Evolutionary conservation across 2,888 invertebrate species (phyloP), one percentile per base, ranked within the genome.

Genomic region (Drosophila cognata): DNA sequence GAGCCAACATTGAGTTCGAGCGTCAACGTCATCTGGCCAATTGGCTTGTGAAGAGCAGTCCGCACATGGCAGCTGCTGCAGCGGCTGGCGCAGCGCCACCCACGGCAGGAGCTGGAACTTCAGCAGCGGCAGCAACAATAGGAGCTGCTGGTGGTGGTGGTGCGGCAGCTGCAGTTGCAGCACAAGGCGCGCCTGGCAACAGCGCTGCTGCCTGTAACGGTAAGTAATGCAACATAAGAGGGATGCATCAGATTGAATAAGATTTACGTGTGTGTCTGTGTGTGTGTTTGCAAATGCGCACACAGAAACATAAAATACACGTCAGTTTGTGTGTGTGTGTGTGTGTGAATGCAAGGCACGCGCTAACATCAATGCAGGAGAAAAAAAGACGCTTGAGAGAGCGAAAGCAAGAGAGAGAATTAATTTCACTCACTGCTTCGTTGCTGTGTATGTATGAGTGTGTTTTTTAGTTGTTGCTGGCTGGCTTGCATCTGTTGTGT

Each of bases 1-100:
- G 93, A 82, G 92, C 92, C 77, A 93, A 92, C 87, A 93, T 93
- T 82, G 93, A 93, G 81, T 93, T 93, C 76, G 93, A 93, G 88
- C 92, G 93, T 87, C 93, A 93, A 88, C 91, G 93, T 85, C 93
- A 93, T 90, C 87, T 93, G 88, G 93, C 93, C 79, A 93, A 93
- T 91, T 93, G 93, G 93, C 92, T 93, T 76, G 92, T 93, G 68
- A 93, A 93, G 82, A 93, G 93, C 80, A 92, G 93, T 82, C 92
- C 93, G 68, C 93, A 93, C 82, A 93, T 93, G 93, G 92, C 93
- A 74, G 91, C 91, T 64, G 91, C 92, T 62, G 77, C 86, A 65
- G 80, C 86, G 67, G 77, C 90, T 58, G 77, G 83, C 70, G 65
- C 79, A 61, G 67, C 79, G 60, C 68, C 81, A 72, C 72, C 78